Evolutionary conservation across 2,113 vertebrate genomes (phyloP), one percentile per base, ranked within the genome.

Genomic region (Microcebus ravelobensis): DNA sequence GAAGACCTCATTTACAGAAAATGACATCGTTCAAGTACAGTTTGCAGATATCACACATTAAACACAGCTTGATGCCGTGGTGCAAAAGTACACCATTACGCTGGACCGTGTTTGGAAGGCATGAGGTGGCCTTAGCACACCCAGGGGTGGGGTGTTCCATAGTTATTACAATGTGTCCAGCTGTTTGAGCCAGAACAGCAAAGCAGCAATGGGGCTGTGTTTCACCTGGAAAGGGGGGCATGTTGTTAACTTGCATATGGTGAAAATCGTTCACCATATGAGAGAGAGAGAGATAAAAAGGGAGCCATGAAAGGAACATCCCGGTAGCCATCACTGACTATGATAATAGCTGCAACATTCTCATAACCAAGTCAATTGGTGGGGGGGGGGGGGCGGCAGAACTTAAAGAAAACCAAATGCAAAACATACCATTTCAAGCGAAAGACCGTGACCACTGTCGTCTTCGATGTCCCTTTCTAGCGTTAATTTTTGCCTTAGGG

Each of bases 1-100:
- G 97, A 97, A 96, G 97, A 98, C 97, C 97, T 99, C 98, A 98
- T 99, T 98, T 98, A 97, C 96, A 98, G 98, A 98, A 99, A 99
- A 98, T 98, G 96, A 96, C 98, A 98, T 98, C 98, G 98, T 97
- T 98, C 95, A 95, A 92, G 98, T 97, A 88, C 97, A 97, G 95
- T 98, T 98, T 98, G 95, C 91, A 98, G 97, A 98, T 98, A 98
- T 98, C 96, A 71, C 98, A 97, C 98, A 98, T 98, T 98, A 99
- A 98, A 98, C 98, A 97, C 98, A 98, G 98, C 98, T 98, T 98
- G 98, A 94, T 97, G 97, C 97, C 98, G 94, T 93, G 96, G 97
- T 52, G 20, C 97, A 98, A 98, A 98, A 98, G 98, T 91, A 94
- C 94, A 93, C 94, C 97, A 96, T 98, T 98, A 98, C 86, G 23